phyloP scores from a whole-genome alignment of 2,113 vertebrate genomes.

The Apodemus speciosus region DNA sequence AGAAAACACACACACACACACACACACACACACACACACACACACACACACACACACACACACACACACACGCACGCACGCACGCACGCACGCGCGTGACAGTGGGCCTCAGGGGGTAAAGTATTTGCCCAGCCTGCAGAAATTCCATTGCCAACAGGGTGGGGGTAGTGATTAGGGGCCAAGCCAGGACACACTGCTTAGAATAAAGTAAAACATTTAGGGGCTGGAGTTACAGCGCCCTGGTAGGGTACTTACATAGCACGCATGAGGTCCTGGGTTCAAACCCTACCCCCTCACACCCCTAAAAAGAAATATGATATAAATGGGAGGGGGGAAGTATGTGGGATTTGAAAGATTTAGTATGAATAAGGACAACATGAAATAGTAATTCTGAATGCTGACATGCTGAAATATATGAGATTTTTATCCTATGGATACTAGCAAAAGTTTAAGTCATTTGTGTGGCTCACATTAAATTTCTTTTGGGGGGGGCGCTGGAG shows the following conservation, averaged over 20 bases:
- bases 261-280: neutral
- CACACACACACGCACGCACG: too few species aligned
- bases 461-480: neutral
- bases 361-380: too few species aligned
- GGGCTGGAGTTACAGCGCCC: neutral
- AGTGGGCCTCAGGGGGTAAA: too few species aligned
- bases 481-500: neutral
- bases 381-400: neutral
- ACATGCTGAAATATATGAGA: neutral
- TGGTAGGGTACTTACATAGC: neutral
- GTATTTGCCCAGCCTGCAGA: neutral
- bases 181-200: neutral
- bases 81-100: too few species aligned
- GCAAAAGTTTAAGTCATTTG: neutral
- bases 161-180: neutral
- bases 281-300: neutral
- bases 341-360: neutral
- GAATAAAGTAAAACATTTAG: neutral
- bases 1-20: too few species aligned
- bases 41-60: too few species aligned
- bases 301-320: neutral
- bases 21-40: too few species aligned
- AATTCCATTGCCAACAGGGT: neutral
- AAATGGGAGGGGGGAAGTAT: neutral
- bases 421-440: neutral